These are phyloP conservation scores for Dendrocopos noguchii DNA, from an alignment of 2,113 vertebrate species.

Conservation along the genomic window DNA sequence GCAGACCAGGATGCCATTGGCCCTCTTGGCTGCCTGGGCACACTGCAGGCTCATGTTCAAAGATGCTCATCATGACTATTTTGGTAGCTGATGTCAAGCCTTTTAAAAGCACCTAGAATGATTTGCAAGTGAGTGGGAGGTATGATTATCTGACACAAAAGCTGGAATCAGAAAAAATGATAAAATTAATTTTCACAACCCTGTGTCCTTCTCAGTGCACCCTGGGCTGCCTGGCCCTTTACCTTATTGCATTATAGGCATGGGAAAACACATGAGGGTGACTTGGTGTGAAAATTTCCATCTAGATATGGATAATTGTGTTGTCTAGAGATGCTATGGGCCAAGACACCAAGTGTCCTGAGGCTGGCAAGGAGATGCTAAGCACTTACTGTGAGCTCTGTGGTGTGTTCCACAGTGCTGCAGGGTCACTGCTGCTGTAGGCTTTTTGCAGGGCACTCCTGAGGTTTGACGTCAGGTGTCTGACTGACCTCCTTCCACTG, in stretches of 20 bases:
- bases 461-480: background rate
- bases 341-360: background rate
- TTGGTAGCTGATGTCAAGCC: background rate
- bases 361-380: background rate
- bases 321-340: background rate
- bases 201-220: background rate
- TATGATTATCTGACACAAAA: background rate
- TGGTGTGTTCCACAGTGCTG: fast-evolving
- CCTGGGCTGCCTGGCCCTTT: background rate
- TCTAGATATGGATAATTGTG: background rate
- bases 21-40: too few species aligned
- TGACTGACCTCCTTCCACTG: background rate
- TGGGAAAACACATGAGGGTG: background rate
- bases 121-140: background rate
- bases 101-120: background rate
- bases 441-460: background rate
- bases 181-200: background rate
- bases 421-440: fast-evolving
- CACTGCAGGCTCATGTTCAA: too few species aligned
- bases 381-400: background rate
- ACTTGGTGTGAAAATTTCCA: background rate
- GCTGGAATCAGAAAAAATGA: background rate
- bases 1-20: too few species aligned
- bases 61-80: background rate
- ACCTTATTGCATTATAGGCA: too few species aligned